Evolutionary conservation across 2,888 invertebrate genomes (phyloP), one percentile per base, ranked within the genome.

Genomic region (Agrotis puta): DNA sequence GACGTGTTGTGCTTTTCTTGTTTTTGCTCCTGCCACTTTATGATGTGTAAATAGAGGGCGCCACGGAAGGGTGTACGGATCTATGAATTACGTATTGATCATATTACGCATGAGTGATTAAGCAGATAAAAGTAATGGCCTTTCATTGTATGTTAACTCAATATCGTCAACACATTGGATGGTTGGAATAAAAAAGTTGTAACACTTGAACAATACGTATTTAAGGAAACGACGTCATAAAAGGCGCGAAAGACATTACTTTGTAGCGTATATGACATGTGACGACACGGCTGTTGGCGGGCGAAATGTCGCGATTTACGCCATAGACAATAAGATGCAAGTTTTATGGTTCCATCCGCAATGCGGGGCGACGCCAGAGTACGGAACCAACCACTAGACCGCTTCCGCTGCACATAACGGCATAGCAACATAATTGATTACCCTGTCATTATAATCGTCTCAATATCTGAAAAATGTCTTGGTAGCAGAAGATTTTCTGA

Each of bases 291-390:
- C 56, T 53, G 61, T 83, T 83, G 79, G 66, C 65, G 58, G 53
- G 11, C 47, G 61, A 79, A 81, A 81, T 81, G 71, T 68, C 64
- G 54, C 76, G 50, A 67, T 83, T 71, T 64, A 50, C 69, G 59
- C 56, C 59, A 74, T 57, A 74, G 69, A 74, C 80, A 83, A 79
- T 80, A 74, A 79, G 80, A 70, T 59, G 73, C 51, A 70, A 73
- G 65, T 75, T 79, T 72, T 74, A 85, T 78, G 64, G 79, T 75
- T 67, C 59, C 53, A 73, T 74, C 82, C 76, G 87, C 84, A 87
- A 87, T 85, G 85, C 85, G 84, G 79, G 71, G 82, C 67, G 81
- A 75, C 67, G 72, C 63, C 65, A 65, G 74, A 77, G 65, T 81
- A 76, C 75, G 77, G 79, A 79, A 79, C 78, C 84, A 14, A 62